Conservation (phyloP, 2,888 invertebrate genomes). For the Apodemia hepburni region DNA sequence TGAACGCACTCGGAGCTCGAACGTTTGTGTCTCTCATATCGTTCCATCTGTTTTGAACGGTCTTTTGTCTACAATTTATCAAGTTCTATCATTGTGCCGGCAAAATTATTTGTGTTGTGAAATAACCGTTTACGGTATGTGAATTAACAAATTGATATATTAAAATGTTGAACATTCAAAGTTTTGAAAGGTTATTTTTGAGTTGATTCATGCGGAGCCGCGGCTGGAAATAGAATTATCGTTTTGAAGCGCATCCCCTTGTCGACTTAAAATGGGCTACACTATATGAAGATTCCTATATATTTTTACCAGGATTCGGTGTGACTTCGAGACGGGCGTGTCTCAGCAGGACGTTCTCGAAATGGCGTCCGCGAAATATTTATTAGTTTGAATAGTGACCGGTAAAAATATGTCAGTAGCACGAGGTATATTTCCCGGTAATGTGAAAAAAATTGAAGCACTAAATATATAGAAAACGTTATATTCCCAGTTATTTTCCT, state of each 20-base stretch:
- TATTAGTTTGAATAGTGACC: constrained; percentile 71
- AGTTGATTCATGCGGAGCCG: constrained; percentile 78
- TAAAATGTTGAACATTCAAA: constrained; percentile 61
- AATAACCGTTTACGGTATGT: constrained; percentile 75
- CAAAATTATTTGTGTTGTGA: constrained; percentile 67
- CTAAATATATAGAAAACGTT: background rate
- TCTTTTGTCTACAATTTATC: constrained; percentile 62
- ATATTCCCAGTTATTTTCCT: background rate
- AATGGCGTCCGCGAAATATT: constrained; percentile 72
- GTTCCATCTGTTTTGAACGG: constrained; percentile 56
- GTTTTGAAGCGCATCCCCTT: constrained; percentile 69
- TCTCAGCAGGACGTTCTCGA: constrained; percentile 56
- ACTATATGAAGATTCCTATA: constrained; percentile 43
- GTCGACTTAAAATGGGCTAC: constrained; percentile 53
- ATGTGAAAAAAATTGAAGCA: background rate
- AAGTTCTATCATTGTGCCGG: constrained; percentile 49
- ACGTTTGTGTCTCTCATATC: constrained; percentile 43
- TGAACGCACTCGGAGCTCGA: constrained; percentile 65
- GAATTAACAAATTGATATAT: constrained; percentile 56
- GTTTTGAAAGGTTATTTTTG: constrained; percentile 78
- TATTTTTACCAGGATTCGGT: constrained; percentile 30
- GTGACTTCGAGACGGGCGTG: constrained; percentile 58
- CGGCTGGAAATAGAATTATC: constrained; percentile 76
- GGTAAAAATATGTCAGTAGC: constrained; percentile 58
- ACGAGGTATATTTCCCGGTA: constrained; percentile 34